Conservation (phyloP, 2,113 vertebrate genomes). For the Alethe castanea region DNA sequence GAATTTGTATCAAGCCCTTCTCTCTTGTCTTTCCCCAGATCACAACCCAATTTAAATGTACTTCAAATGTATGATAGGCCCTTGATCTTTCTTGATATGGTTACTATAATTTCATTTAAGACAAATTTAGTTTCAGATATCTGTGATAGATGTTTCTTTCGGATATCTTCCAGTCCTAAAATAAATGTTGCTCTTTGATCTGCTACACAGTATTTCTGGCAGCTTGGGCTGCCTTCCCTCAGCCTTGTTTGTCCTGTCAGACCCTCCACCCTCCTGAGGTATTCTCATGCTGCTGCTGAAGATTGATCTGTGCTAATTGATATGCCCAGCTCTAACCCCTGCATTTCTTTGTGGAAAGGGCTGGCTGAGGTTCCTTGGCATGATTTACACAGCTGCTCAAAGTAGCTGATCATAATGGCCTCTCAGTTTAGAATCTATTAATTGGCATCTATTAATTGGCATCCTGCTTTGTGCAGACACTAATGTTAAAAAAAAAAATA, state of each 20-base stretch:
- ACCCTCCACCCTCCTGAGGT: neutral
- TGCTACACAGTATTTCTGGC: neutral
- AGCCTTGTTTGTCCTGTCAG: neutral
- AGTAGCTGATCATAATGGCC: neutral
- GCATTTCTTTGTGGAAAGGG: neutral
- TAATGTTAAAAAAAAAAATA: neutral
- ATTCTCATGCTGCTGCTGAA: neutral
- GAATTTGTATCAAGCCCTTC: neutral
- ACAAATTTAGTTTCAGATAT: neutral
- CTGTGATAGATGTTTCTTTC: neutral
- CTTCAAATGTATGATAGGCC: neutral
- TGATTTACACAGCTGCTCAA: neutral
- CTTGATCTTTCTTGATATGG: neutral
- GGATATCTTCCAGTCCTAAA: neutral
- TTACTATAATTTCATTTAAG: neutral
- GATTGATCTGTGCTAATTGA: neutral
- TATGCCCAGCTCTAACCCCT: accelerated
- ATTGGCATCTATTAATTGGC: neutral
- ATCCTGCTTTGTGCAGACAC: neutral
- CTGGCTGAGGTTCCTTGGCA: neutral
- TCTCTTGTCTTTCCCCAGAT: neutral
- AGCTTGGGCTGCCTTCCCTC: neutral
- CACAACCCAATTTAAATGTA: neutral
- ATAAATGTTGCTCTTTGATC: neutral
- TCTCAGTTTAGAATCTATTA: neutral